phyloP scores from a whole-genome alignment of 2,113 vertebrate species.

The Oostethus manadensis region DNA sequence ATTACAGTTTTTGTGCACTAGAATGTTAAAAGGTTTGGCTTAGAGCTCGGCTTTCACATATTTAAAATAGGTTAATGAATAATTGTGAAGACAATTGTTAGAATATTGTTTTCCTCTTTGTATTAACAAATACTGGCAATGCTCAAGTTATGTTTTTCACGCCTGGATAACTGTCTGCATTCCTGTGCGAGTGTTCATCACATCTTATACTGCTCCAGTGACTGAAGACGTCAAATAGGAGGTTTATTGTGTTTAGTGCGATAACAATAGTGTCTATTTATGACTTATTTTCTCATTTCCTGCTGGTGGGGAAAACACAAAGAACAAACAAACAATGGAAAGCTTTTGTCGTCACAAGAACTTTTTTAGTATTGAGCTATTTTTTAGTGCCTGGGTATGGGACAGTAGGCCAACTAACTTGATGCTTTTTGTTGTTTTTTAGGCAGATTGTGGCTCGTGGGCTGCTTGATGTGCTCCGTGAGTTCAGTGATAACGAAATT shows the following conservation, averaged over 20 bases:
- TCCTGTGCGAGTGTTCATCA: slow-evolving; percentile 28
- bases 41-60: no score
- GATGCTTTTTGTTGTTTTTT: slow-evolving; percentile 50
- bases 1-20: no score
- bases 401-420: slow-evolving; percentile 42
- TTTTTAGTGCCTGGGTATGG: slow-evolving; percentile 40
- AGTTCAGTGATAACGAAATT: slow-evolving; percentile 84
- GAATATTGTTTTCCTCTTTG: no score
- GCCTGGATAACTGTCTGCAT: slow-evolving; percentile 17
- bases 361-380: slow-evolving; percentile 10
- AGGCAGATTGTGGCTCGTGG: slow-evolving; percentile 87
- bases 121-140: not conserved
- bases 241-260: not conserved
- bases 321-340: not conserved
- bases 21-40: no score
- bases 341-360: slow-evolving; percentile 3
- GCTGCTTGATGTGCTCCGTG: slow-evolving; percentile 81
- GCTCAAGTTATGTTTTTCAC: not conserved
- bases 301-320: not conserved
- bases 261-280: not conserved
- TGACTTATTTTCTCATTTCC: not conserved
- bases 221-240: slow-evolving; percentile 19
- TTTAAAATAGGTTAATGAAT: no score
- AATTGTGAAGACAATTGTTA: no score
- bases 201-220: slow-evolving; percentile 9